Percentiles rank a stretch among this genome's conserved stretches.
Evolutionary conservation across 53 echinoderm and acorn worm genomes (phyloP).

Genomic region (Apostichopus leukothele): DNA sequence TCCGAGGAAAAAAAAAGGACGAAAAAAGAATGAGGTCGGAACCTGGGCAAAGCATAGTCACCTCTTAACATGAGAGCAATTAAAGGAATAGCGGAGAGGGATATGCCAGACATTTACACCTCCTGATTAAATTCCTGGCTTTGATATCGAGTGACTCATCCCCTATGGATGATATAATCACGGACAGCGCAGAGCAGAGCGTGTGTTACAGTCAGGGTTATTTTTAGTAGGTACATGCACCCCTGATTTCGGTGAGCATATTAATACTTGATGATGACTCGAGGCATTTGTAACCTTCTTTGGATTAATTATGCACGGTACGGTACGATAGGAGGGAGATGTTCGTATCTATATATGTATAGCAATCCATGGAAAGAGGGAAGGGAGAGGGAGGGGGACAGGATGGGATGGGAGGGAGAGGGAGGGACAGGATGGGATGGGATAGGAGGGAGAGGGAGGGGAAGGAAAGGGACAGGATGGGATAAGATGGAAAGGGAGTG

Average conservation of each 20-base stretch:
- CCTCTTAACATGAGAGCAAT: slow-evolving; percentile 9
- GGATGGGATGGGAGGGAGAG: too few relatives aligned
- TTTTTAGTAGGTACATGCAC: slow-evolving; percentile 11
- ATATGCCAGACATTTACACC: slow-evolving; percentile 30
- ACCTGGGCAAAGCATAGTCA: background rate
- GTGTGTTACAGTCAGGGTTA: slow-evolving; percentile 17
- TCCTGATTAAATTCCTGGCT: slow-evolving; percentile 42
- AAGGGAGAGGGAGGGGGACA: too few relatives aligned
- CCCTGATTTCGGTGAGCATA: background rate
- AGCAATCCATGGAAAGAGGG: too few relatives aligned
- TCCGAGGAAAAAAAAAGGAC: too few relatives aligned
- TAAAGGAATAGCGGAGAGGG: slow-evolving; percentile 9
- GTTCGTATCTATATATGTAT: too few relatives aligned
- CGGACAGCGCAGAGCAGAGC: slow-evolving; percentile 59
- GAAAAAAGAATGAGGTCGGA: background rate
- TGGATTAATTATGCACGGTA: too few relatives aligned
- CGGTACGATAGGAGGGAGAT: too few relatives aligned
- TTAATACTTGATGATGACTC: slow-evolving; percentile 23
- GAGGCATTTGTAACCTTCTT: background rate
- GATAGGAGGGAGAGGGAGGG: too few relatives aligned
- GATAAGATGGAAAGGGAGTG: too few relatives aligned
- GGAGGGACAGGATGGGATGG: too few relatives aligned
- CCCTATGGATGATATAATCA: slow-evolving; percentile 60
- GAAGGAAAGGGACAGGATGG: too few relatives aligned
- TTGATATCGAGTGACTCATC: slow-evolving; percentile 49